Conservation (phyloP, 2,797 vertebrate species). For the Artibeus jamaicensis region DNA sequence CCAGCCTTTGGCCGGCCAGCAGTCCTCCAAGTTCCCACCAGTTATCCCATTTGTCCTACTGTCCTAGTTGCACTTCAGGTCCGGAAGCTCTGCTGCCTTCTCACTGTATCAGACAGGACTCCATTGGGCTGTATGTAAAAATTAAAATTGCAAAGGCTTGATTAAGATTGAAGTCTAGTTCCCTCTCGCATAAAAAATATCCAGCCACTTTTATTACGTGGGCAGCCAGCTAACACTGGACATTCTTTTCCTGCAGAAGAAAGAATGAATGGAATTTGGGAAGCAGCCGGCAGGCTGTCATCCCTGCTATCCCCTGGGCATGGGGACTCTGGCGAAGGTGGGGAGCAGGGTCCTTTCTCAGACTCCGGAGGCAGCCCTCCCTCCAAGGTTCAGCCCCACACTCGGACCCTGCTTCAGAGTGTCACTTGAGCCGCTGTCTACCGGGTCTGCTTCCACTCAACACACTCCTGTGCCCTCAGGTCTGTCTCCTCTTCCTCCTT, state of each 20-base stretch:
- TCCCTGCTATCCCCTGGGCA: neutral
- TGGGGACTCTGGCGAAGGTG: neutral
- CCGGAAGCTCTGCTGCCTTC: neutral
- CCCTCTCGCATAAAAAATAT: neutral
- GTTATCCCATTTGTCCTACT: neutral
- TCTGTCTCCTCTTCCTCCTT: neutral
- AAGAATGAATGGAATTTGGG: neutral
- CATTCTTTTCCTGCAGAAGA: neutral
- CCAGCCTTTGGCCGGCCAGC: too few relatives aligned
- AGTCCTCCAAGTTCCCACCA: neutral
- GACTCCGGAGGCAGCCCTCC: neutral
- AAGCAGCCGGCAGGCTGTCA: neutral
- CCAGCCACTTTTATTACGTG: neutral
- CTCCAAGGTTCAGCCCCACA: fast-evolving
- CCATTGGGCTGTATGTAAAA: neutral
- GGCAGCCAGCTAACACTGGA: neutral
- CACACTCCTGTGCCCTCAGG: neutral
- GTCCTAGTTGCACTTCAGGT: neutral
- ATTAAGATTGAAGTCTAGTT: neutral
- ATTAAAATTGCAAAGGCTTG: neutral
- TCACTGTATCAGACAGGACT: neutral
- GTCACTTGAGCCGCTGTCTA: fast-evolving
- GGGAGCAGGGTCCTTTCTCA: neutral
- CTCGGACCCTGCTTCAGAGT: neutral
- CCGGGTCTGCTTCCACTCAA: neutral